Percentiles rank a stretch among this genome's conserved stretches.
These are phyloP conservation scores for Pyralis farinalis DNA, from an alignment of 2,888 invertebrate species.

Conservation along the genomic window DNA sequence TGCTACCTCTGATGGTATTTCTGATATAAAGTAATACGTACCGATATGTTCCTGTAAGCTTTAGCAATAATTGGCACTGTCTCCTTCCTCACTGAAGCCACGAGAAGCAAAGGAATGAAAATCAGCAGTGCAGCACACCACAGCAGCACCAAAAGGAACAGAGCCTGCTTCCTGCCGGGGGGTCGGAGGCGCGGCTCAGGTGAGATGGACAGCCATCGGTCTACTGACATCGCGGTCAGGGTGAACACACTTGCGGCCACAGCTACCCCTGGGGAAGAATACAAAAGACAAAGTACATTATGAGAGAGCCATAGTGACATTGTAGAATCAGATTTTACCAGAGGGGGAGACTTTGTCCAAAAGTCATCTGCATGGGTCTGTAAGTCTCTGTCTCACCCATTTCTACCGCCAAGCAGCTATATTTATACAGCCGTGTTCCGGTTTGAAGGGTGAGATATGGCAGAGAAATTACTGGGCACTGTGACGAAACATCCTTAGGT, in stretches of 20 bases:
- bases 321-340: no score
- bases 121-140: constrained; percentile 85
- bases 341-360: no score
- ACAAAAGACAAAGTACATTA: no score
- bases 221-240: constrained; percentile 89
- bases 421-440: no score
- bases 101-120: constrained; percentile 84
- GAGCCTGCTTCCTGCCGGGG: constrained; percentile 83
- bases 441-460: no score
- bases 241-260: constrained; percentile 90
- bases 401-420: no score
- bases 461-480: no score
- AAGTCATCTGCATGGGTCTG: no score
- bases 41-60: constrained; percentile 54
- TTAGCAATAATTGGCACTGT: constrained; percentile 60
- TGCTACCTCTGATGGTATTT: no score
- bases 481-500: no score
- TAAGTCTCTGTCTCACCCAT: no score
- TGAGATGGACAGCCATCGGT: constrained; percentile 87
- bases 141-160: constrained; percentile 82
- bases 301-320: no score
- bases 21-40: constrained; percentile 35
- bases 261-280: constrained; percentile 81
- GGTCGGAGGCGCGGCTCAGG: constrained; percentile 81
- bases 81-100: constrained; percentile 58